phyloP scores from a whole-genome alignment of 2,888 invertebrate species.

The Amiota minor region DNA sequence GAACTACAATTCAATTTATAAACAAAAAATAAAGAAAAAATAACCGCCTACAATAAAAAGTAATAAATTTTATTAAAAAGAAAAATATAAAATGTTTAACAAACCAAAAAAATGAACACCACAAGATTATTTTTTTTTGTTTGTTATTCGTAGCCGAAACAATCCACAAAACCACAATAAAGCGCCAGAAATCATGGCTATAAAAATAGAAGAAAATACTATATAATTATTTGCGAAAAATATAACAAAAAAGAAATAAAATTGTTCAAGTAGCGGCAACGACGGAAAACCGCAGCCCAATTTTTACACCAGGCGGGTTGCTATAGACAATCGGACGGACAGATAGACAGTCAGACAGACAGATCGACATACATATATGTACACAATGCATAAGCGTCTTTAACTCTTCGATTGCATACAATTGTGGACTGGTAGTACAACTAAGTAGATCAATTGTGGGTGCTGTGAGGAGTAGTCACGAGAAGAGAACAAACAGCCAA shows the following conservation, averaged over 20 bases:
- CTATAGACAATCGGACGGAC: not conserved
- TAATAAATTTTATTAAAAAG: slow-evolving; percentile 1
- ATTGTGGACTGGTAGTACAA: too few species aligned
- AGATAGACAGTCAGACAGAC: too few species aligned
- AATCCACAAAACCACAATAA: not conserved
- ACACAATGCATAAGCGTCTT: too few species aligned
- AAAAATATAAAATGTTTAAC: not conserved
- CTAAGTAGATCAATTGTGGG: too few species aligned
- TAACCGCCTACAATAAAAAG: not conserved
- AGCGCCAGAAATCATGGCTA: not conserved
- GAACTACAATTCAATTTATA: not conserved
- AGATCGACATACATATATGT: too few species aligned
- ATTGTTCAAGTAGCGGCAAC: not conserved
- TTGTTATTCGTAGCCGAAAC: not conserved
- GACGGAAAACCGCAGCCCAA: slow-evolving; percentile 33
- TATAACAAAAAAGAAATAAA: not conserved
- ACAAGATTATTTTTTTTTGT: too few species aligned
- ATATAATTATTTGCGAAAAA: slow-evolving; percentile 8
- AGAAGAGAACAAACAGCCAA: too few species aligned
- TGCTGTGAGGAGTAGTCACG: too few species aligned
- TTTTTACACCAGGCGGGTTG: slow-evolving; percentile 42
- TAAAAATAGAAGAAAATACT: not conserved
- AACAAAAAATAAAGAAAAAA: not conserved
- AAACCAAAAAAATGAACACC: slow-evolving; percentile 3
- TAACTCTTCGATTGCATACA: too few species aligned